Base-by-base conservation (phyloP, 2,888 invertebrate genomes). In the Drosophila buzzatii region DNA sequence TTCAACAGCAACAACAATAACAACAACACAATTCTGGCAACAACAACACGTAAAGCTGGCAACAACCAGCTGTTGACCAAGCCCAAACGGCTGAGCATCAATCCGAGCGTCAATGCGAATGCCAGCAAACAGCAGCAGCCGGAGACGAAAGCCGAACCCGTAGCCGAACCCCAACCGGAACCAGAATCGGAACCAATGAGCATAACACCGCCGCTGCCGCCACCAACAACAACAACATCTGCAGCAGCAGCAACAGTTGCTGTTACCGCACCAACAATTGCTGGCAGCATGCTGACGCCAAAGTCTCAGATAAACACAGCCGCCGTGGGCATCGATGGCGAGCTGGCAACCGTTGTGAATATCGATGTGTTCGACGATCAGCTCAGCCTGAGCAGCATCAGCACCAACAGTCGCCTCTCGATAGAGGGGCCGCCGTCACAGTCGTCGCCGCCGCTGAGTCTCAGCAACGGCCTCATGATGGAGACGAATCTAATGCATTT, bases 301-400 rank as follows among this genome's bases (percentile, higher is more conserved):
- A 39, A 57, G 41, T 53, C 70, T 14, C 73, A 76, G 59, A 49
- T 41, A 10, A 79, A 65, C 6, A 81, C 80, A 6, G 77, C 73
- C 14, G 68, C 77, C 0, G 80, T 81, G 94, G 94, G 94, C 79
- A 94, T 79, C 51, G 94, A 95, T 88, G 95, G 94, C 62, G 95
- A 96, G 37, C 75, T 84, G 66, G 95, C 95, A 69, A 96, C 95
- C 65, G 89, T 95, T 75, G 91, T 92, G 23, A 91, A 91, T 59
- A 94, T 94, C 27, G 95, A 96, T 83, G 84, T 89, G 37, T 92
- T 91, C 42, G 95, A 95, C 56, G 97, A 97, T 91, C 97, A 97
- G 91, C 93, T 97, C 57, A 97, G 97, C 91, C 96, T 97, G 41
- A 97, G 97, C 92, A 97, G 97, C 92, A 96, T 97, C 89, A 97